phyloP scores from a whole-genome alignment of 1,140 invertebrate genomes.

The Solenopsis invicta region DNA sequence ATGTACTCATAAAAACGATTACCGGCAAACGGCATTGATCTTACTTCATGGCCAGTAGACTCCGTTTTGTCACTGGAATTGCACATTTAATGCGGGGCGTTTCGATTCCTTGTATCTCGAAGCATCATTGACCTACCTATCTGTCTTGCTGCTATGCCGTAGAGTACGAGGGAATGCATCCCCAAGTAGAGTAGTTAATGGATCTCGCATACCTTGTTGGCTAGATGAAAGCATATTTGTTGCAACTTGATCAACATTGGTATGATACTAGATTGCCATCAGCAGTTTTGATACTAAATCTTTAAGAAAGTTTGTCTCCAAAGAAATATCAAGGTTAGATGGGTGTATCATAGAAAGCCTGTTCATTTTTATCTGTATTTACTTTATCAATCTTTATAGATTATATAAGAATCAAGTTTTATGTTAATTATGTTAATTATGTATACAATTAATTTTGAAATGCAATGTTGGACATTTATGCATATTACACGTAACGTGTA shows the following conservation, averaged over 20 bases:
- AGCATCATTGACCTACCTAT: constrained; percentile 34
- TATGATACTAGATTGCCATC: not conserved
- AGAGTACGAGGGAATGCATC: constrained; percentile 49
- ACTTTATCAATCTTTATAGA: not conserved
- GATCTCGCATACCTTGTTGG: constrained; percentile 28
- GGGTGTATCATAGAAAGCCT: too few relatives aligned
- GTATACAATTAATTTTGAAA: constrained; percentile 14
- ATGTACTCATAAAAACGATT: constrained; percentile 66
- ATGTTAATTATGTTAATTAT: constrained; percentile 16
- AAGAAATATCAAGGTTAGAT: not conserved
- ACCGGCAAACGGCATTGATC: constrained; percentile 65
- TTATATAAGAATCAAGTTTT: not conserved
- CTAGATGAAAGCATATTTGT: constrained; percentile 38
- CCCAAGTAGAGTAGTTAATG: constrained; percentile 33
- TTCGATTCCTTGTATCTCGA: constrained; percentile 1
- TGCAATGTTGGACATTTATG: not conserved
- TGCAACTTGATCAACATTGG: constrained; percentile 8
- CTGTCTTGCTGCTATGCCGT: constrained; percentile 27
- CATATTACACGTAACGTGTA: not conserved
- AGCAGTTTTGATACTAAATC: not conserved
- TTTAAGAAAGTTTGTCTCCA: not conserved
- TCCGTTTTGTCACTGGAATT: constrained; percentile 25
- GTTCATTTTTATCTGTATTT: not conserved
- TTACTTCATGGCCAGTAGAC: not conserved
- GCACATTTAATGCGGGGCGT: not conserved